These are phyloP conservation scores for Hippocampus barbouri DNA, from an alignment of 2,113 vertebrate species.

Conservation along the genomic window DNA sequence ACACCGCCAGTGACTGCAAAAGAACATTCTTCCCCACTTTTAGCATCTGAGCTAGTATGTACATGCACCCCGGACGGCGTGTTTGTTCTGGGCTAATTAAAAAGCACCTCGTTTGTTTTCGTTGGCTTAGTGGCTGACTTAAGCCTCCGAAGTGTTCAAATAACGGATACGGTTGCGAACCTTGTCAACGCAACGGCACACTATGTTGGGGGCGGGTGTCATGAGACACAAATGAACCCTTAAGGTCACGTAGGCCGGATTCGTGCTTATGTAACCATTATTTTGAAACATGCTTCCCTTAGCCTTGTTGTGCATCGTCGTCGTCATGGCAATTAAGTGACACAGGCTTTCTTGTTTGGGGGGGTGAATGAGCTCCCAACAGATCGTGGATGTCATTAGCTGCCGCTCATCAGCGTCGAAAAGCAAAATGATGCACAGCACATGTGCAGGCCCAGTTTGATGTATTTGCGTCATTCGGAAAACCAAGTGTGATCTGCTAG, in stretches of 20 bases:
- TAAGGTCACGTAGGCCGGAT: slow-evolving; percentile 41
- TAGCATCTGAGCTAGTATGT: slow-evolving; percentile 14
- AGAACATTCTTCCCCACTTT: slow-evolving; percentile 51
- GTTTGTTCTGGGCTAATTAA: slow-evolving; percentile 43
- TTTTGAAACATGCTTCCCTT: slow-evolving; percentile 25
- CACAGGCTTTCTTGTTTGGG: slow-evolving; percentile 24
- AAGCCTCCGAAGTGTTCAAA: slow-evolving; percentile 19
- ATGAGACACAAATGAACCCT: slow-evolving; percentile 35
- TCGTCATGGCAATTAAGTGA: slow-evolving; percentile 39
- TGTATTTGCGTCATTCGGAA: background rate
- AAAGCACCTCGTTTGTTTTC: slow-evolving; percentile 35
- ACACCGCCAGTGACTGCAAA: slow-evolving; percentile 41
- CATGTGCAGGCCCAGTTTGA: background rate
- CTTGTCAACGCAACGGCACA: slow-evolving; percentile 25
- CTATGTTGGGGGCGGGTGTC: slow-evolving; percentile 48
- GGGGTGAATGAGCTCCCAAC: slow-evolving; percentile 14
- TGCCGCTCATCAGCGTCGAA: slow-evolving; percentile 10
- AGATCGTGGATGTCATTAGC: slow-evolving; percentile 17
- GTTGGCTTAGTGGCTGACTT: slow-evolving; percentile 31
- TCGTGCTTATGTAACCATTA: slow-evolving; percentile 38
- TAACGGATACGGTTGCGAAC: slow-evolving; percentile 28
- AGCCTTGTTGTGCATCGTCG: slow-evolving; percentile 28
- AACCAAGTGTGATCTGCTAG: background rate
- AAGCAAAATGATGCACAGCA: background rate
- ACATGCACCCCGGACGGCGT: slow-evolving; percentile 24